Percentiles rank a stretch among this genome's conserved stretches.
Evolutionary conservation across 2,797 vertebrate genomes (phyloP).

Genomic region (Petrocephalus schoutedeni): DNA sequence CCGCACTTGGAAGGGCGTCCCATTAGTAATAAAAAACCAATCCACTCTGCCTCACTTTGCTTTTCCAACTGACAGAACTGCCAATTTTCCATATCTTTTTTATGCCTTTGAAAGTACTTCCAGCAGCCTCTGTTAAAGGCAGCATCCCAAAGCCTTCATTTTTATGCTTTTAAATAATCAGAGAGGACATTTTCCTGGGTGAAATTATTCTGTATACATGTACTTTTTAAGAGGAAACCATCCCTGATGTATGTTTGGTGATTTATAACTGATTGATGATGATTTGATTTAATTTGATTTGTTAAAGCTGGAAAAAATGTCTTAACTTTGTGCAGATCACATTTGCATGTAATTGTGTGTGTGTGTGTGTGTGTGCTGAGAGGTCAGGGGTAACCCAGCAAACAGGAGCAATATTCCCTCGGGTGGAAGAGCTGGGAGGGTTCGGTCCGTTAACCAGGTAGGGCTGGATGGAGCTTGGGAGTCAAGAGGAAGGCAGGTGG

Average conservation of each 20-base stretch:
- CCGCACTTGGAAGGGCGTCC: slow-evolving; percentile 4
- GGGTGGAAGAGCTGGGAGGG: slow-evolving; percentile 14
- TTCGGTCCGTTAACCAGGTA: slow-evolving; percentile 19
- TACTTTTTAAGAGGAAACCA: background rate
- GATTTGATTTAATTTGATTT: background rate
- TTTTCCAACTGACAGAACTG: slow-evolving; percentile 4
- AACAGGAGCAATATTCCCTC: background rate
- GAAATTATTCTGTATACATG: background rate
- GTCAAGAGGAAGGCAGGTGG: slow-evolving; percentile 47
- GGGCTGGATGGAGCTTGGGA: slow-evolving; percentile 1
- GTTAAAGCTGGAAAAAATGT: background rate
- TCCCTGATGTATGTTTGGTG: background rate
- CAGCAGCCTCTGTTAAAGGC: background rate
- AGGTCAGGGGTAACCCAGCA: background rate
- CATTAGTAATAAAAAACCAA: background rate
- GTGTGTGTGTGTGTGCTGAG: background rate
- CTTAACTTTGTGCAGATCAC: background rate
- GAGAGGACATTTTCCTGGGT: background rate
- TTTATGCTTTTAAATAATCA: background rate
- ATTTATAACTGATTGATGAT: background rate
- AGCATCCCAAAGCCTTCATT: background rate
- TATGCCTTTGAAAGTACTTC: background rate
- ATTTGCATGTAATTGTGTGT: background rate
- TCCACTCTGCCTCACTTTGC: slow-evolving; percentile 4
- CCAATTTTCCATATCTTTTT: slow-evolving; percentile 4